A percentile compares a stretch with the other conserved stretches of the same genome.
These are phyloP conservation scores for Vimba vimba DNA, from an alignment of 2,113 vertebrate species.

Conservation along the genomic window DNA sequence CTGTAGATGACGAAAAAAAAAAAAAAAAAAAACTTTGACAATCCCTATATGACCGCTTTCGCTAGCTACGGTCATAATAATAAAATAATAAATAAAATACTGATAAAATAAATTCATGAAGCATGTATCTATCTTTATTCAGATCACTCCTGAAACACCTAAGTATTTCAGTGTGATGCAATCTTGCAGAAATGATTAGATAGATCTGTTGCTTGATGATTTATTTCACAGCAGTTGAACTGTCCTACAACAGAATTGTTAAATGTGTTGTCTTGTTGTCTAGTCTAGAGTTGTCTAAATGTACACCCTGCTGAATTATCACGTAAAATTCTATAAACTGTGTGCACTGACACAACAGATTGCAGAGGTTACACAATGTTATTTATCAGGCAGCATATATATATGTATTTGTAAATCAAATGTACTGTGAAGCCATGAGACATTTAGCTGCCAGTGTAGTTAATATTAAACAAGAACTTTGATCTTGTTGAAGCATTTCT, in stretches of 20 bases:
- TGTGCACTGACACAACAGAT: background rate
- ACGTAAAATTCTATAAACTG: background rate
- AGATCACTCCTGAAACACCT: too few relatives aligned
- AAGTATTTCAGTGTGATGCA: background rate
- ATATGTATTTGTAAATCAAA: background rate
- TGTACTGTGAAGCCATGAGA: background rate
- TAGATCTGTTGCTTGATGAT: background rate
- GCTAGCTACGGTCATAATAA: too few relatives aligned
- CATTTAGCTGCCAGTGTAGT: slow-evolving; percentile 16
- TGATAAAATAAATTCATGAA: too few relatives aligned
- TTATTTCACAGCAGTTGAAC: background rate
- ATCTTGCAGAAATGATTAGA: background rate
- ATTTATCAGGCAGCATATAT: background rate
- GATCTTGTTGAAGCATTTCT: slow-evolving; percentile 13
- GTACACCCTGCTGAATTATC: background rate
- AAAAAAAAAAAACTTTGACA: too few relatives aligned
- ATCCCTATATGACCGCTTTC: too few relatives aligned
- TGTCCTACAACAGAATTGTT: background rate
- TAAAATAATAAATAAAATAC: too few relatives aligned
- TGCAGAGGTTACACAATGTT: background rate
- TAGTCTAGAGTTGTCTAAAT: background rate
- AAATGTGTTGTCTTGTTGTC: background rate
- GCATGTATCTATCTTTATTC: too few relatives aligned
- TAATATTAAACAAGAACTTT: slow-evolving; percentile 48
- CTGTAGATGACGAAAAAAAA: too few relatives aligned